Conservation (phyloP, 2,797 vertebrate species). For the Buceros bicornis region DNA sequence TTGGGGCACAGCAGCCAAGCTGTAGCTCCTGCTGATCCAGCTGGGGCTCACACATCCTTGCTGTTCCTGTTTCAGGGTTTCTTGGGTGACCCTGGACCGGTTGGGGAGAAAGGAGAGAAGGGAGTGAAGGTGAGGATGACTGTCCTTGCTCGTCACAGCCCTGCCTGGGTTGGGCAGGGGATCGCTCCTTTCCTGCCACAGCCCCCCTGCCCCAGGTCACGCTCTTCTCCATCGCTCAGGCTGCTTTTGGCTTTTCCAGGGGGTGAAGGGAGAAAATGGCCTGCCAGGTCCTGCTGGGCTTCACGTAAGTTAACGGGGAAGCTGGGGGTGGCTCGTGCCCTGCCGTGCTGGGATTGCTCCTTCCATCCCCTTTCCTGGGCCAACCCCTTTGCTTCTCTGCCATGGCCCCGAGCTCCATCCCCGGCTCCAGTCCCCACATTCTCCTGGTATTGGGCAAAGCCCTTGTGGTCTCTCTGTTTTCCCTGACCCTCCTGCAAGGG, state of each 20-base stretch:
- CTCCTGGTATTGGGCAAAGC: neutral
- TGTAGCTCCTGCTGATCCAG: neutral
- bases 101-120: constrained; percentile 84
- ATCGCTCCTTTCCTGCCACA: neutral
- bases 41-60: neutral
- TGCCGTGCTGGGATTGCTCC: neutral
- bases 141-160: neutral
- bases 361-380: neutral
- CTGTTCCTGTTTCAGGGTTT: constrained; percentile 81
- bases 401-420: neutral
- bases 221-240: neutral
- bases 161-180: neutral
- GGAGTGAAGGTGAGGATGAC: constrained; percentile 85
- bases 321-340: rapidly evolving
- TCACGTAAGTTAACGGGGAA: constrained; percentile 50
- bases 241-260: constrained; percentile 78
- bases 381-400: neutral
- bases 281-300: constrained; percentile 75
- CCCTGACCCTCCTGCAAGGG: neutral
- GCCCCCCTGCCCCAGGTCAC: neutral
- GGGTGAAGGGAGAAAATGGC: constrained; percentile 81
- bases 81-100: constrained; percentile 79
- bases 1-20: rapidly evolving
- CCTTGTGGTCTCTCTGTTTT: rapidly evolving
- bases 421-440: rapidly evolving